Base-by-base conservation (phyloP, 2,888 invertebrate species). In the Crocallis elinguaria region DNA sequence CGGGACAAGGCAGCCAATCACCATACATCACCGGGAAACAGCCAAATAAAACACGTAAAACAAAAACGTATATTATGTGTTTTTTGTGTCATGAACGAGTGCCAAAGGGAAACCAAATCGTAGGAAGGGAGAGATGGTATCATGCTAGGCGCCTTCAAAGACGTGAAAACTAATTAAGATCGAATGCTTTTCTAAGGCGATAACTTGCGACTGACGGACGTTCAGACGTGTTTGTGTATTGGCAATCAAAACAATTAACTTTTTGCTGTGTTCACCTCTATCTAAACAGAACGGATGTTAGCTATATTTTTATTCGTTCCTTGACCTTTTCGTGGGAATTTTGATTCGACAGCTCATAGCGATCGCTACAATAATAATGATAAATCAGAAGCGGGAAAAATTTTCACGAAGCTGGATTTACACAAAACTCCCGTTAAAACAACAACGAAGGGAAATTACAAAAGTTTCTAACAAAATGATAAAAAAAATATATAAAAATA, bases 101-200 rank as follows among this genome's bases (percentile, higher is more conserved):
- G 86, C 83, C 81, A 83, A 86, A 82, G 86, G 82, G 84, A 88
- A 90, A 91, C 91, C n/a, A 89, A 90, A 91, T 90, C 88, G 88
- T 88, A 86, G 82, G 84, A 88, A 87, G 84, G 85, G 81, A 74
- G 79, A 82, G 90, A 91, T 91, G 73, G 77, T 90, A 91, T 91
- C 91, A 75, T 69, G 64, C 84, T 84, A 90, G 89, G 85, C 88
- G 87, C 86, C 88, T 86, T 88, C 80, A 84, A 86, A 88, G 84
- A 88, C 82, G 87, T 88, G 88, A 90, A 88, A 91, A 89, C 88
- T 91, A 91, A 91, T 91, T 91, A 91, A 90, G 91, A 91, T 91
- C 89, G 84, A 82, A 76, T 78, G 87, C 84, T 90, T 89, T 89
- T 86, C 90, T 87, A 84, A 75, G 79, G 81, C 87, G 91, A 91